These are phyloP conservation scores for Cyanoramphus novaezelandiae DNA, from an alignment of 2,113 vertebrate genomes.

Conservation along the genomic window DNA sequence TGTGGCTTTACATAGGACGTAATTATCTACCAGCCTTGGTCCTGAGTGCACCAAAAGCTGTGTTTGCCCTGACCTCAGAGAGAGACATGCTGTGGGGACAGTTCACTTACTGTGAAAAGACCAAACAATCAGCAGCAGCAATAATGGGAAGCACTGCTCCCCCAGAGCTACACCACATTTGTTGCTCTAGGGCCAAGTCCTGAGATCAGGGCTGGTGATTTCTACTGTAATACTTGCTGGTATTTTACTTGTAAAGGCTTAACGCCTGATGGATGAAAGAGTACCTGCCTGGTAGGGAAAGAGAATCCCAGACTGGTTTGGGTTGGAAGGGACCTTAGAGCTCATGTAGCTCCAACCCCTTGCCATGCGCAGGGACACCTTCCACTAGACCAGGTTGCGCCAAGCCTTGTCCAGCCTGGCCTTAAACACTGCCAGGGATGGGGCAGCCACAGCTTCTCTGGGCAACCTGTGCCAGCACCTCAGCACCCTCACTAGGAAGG, in stretches of 20 bases:
- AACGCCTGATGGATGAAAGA: background rate
- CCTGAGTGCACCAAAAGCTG: rapidly evolving
- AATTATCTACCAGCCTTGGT: rapidly evolving
- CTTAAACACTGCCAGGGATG: background rate
- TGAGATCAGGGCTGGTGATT: background rate
- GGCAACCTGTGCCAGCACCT: too few species aligned
- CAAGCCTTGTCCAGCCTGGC: background rate
- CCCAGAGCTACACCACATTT: rapidly evolving
- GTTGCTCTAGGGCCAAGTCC: too few species aligned
- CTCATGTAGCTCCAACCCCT: background rate
- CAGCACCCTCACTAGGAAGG: background rate
- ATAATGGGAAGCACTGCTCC: background rate
- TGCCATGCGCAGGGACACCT: background rate
- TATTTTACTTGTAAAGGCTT: background rate
- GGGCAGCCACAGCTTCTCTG: background rate
- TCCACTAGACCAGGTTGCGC: background rate
- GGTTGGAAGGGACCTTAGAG: background rate
- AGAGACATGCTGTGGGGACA: rapidly evolving
- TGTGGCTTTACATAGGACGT: background rate
- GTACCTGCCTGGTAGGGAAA: rapidly evolving
- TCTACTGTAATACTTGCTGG: background rate
- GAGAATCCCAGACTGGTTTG: background rate
- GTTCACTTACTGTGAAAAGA: background rate
- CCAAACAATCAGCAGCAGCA: background rate
- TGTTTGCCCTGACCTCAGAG: rapidly evolving